These are phyloP conservation scores for Lordiphosa clarofinis DNA, from an alignment of 1,140 invertebrate genomes.

Conservation along the genomic window DNA sequence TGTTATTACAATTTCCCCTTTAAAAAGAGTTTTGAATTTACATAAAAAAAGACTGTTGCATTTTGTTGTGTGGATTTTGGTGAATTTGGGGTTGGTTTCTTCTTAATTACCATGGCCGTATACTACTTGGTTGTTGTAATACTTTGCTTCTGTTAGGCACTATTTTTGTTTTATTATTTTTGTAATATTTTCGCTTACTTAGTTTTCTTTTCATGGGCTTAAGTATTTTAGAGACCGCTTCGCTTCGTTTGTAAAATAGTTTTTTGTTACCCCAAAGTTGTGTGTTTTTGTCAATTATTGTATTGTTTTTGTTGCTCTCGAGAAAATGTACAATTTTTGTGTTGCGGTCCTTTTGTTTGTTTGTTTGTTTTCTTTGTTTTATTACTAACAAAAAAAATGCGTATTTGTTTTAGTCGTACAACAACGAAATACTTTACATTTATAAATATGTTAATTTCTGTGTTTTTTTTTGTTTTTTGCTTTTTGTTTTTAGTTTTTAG, in stretches of 20 bases:
- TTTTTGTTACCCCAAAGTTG: conserved; percentile 8
- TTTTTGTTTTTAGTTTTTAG: conserved; percentile 16
- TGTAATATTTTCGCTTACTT: conserved; percentile 5
- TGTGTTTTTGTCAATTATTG: conserved; percentile 32
- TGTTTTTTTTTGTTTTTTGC: conserved; percentile 20
- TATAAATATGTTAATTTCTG: conserved; percentile 54
- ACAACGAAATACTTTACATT: conserved; percentile 71
- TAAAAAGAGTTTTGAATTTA: too few species aligned
- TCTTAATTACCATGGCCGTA: conserved; percentile 12
- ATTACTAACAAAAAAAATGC: conserved; percentile 66
- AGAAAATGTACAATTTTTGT: conserved; percentile 49
- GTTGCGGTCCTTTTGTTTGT: conserved; percentile 25
- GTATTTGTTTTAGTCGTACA: conserved; percentile 64
- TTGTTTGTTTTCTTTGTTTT: conserved; percentile 9
- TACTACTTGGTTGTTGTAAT: conserved; percentile 28
- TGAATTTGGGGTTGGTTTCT: background rate
- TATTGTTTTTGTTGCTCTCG: conserved; percentile 39
- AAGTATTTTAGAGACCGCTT: conserved; percentile 12
- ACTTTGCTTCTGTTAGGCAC: conserved; percentile 69
- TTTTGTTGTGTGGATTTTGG: background rate
- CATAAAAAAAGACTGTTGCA: too few species aligned
- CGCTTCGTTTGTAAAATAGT: conserved; percentile 16
- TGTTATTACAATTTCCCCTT: too few species aligned
- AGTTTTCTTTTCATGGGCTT: conserved; percentile 9
- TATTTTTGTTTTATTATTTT: conserved; percentile 31